phyloP scores from a whole-genome alignment of 1,140 invertebrate genomes.

The Geopemphigus sp. region DNA sequence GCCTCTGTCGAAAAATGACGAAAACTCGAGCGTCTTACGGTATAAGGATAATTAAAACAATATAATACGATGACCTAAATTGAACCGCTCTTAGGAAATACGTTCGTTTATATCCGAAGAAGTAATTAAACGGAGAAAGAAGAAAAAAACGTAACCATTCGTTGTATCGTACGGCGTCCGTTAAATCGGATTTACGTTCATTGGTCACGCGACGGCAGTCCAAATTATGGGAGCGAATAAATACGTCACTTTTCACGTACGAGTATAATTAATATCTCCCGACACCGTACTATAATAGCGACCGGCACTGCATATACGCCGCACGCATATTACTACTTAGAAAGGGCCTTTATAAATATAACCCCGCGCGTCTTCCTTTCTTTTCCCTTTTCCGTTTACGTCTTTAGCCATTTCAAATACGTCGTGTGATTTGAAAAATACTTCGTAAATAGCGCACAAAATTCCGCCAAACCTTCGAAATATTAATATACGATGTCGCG shows the following conservation, averaged over 20 bases:
- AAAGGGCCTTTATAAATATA: no score
- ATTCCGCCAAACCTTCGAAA: not conserved
- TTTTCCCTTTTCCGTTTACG: not conserved
- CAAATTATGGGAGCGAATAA: not conserved
- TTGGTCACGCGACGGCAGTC: not conserved
- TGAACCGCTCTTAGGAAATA: not conserved
- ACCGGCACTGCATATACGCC: not conserved
- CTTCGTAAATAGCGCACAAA: no score
- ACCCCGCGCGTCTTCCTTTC: not conserved
- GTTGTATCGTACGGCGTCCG: no score
- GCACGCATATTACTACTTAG: not conserved
- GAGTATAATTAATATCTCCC: slow-evolving; percentile 6
- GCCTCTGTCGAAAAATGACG: no score
- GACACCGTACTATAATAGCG: not conserved
- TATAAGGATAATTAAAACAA: no score
- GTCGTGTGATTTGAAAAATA: no score
- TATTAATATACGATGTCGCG: no score
- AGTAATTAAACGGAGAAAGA: slow-evolving; percentile 15
- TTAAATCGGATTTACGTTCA: not conserved
- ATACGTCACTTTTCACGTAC: slow-evolving; percentile 15
- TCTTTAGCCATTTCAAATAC: not conserved
- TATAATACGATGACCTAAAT: no score
- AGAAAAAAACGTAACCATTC: slow-evolving; percentile 7
- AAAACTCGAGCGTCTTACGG: no score
- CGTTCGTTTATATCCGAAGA: slow-evolving; percentile 13